Conservation (phyloP, 2,888 invertebrate species). For the Troglohyphantes excavatus region DNA sequence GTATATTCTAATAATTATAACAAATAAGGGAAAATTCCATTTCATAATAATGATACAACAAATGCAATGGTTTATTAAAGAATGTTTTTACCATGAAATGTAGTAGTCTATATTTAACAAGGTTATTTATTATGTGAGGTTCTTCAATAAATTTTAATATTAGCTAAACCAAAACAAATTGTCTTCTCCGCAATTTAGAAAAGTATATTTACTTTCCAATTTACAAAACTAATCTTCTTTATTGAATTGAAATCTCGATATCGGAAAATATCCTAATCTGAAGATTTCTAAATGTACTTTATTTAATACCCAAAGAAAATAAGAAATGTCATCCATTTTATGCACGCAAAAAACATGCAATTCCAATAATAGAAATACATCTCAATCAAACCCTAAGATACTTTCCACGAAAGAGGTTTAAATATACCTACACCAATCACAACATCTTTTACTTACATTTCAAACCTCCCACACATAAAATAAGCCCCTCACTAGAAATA, state of each 20-base stretch:
- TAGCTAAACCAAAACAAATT: too few relatives aligned
- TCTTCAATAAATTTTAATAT: too few relatives aligned
- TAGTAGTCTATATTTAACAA: too few relatives aligned
- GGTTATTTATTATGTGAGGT: too few relatives aligned
- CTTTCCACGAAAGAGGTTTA: constrained; percentile 34
- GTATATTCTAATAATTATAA: too few relatives aligned
- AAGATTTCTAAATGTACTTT: background rate
- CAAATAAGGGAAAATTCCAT: too few relatives aligned
- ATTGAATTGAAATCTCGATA: background rate
- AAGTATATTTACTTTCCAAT: background rate
- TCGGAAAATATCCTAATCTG: background rate
- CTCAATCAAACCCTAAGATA: constrained; percentile 16
- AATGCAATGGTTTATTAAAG: too few relatives aligned
- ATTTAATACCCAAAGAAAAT: constrained; percentile 5
- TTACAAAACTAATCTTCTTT: background rate
- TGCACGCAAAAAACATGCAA: background rate
- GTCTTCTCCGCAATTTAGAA: too few relatives aligned
- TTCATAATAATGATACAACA: too few relatives aligned
- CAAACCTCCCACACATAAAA: constrained; percentile 19
- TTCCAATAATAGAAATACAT: background rate
- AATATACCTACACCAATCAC: constrained; percentile 5
- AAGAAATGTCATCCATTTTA: background rate
- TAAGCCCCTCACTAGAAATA: constrained; percentile 9
- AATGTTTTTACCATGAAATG: too few relatives aligned
- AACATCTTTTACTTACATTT: constrained; percentile 28